Evolutionary conservation across 2,888 invertebrate species (phyloP).

Genomic region (Xanthia icteritia): DNA sequence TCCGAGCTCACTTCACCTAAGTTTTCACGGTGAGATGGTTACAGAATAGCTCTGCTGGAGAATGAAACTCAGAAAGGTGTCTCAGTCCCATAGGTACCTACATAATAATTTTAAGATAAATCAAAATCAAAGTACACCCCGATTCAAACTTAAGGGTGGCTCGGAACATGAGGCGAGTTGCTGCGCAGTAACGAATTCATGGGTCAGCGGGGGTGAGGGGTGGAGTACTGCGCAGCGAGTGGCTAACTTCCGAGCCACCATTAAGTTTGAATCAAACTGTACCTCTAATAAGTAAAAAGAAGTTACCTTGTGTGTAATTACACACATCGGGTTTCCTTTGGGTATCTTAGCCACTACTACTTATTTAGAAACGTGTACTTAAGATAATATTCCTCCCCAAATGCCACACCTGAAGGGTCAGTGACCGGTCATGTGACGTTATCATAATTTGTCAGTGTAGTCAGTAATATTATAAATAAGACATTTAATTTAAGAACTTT

Average conservation of each 20-base stretch:
- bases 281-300: background rate
- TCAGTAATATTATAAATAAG: background rate
- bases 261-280: no score
- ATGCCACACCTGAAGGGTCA: background rate
- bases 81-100: background rate
- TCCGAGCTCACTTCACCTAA: no score
- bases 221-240: no score
- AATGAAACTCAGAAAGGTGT: background rate
- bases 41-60: no score
- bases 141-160: no score
- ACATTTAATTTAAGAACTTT: background rate
- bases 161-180: no score
- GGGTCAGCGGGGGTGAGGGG: no score
- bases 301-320: background rate
- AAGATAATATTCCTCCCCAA: background rate
- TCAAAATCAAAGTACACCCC: background rate
- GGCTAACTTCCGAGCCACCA: no score
- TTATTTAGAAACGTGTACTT: background rate
- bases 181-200: no score
- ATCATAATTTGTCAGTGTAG: constrained; percentile 3
- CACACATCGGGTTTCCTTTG: background rate
- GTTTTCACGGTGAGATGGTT: no score
- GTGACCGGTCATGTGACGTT: constrained; percentile 2
- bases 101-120: background rate
- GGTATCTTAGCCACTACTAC: background rate